Evolutionary conservation across 2,797 vertebrate genomes (phyloP), one percentile per base, ranked within the genome.

Genomic region (Epinephelus awoara): DNA sequence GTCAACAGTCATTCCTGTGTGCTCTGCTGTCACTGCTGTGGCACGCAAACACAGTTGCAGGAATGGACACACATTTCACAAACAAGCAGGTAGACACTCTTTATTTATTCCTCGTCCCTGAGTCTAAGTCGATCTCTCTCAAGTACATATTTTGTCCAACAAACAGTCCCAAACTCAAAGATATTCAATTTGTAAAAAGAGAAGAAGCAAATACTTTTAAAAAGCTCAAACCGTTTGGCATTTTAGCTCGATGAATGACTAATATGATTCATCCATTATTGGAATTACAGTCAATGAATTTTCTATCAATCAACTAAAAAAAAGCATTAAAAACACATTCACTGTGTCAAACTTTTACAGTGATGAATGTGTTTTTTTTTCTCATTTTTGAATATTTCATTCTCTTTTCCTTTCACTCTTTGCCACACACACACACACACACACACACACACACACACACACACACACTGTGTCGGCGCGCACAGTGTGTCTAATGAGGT

Each of bases 1-100:
- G 89, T 93, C 92, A 91, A 87, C 90, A 92, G 82, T 88, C 82
- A 76, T 80, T 75, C 67, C 61, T 75, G 90, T 90, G 89, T 86
- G 85, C 84, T 84, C 61, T 56, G 54, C 83, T 58, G n/a, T 83
- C 77, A 65, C 71, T 17, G 52, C 83, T 6, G 51, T 5, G 17
- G 3, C 47, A 23, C 82, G 56, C 65, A 23, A 50, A 68, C 81
- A 55, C 72, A 54, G 46, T 1, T 4, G 66, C 51, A 73, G 18
- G 15, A 47, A 56, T 0, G 0, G 34, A 70, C 50, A 47, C 64
- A 77, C 46, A 51, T 12, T 44, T 44, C 44, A 67, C 67, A 66
- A 29, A 57, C 49, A n/a, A n/a, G 9, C 23, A 71, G 13, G 25
- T 27, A 47, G 10, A 21, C 34, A 65, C 47, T 47, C 2, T 3